phyloP scores from a whole-genome alignment of 2,113 vertebrate species.

The Lipophrys pholis region DNA sequence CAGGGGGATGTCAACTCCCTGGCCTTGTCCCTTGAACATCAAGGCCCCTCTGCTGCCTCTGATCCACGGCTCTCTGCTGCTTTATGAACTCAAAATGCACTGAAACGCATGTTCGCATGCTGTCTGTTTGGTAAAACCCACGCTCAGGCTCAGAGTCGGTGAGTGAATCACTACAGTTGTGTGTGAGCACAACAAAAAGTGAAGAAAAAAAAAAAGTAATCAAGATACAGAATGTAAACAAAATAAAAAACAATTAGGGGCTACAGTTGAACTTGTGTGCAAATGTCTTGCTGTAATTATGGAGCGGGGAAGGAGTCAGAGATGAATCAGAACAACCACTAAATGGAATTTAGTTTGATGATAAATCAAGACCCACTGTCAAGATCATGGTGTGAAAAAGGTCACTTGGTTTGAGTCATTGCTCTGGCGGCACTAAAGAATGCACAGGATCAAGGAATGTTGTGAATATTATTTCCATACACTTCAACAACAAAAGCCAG shows the following conservation, averaged over 20 bases:
- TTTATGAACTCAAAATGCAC: conserved; percentile 43
- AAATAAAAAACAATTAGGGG: conserved; percentile 48
- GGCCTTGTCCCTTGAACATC: conserved; percentile 68
- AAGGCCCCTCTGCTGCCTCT: conserved; percentile 63
- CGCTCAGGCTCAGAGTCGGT: background rate
- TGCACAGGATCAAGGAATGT: background rate
- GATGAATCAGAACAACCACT: conserved; percentile 55
- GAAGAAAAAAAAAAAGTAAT: conserved; percentile 44
- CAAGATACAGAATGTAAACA: conserved; percentile 30
- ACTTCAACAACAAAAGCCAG: conserved; percentile 28
- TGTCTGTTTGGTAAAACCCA: conserved; percentile 16
- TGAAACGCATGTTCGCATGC: conserved; percentile 24
- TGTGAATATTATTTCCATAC: conserved; percentile 35
- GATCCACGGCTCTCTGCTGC: conserved; percentile 54
- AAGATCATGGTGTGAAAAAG: conserved; percentile 58
- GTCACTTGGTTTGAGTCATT: conserved; percentile 59
- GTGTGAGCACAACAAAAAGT: conserved; percentile 19
- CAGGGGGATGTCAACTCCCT: conserved; percentile 27
- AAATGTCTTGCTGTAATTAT: conserved; percentile 53
- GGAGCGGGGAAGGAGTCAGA: conserved; percentile 38
- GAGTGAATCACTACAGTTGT: conserved; percentile 20
- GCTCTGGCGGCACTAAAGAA: conserved; percentile 10
- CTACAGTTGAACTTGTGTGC: conserved; percentile 27
- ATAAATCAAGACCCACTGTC: conserved; percentile 61
- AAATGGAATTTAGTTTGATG: conserved; percentile 57